Evolutionary conservation across 2,113 vertebrate genomes (phyloP).

Genomic region (Melanerpes aurifrons): DNA sequence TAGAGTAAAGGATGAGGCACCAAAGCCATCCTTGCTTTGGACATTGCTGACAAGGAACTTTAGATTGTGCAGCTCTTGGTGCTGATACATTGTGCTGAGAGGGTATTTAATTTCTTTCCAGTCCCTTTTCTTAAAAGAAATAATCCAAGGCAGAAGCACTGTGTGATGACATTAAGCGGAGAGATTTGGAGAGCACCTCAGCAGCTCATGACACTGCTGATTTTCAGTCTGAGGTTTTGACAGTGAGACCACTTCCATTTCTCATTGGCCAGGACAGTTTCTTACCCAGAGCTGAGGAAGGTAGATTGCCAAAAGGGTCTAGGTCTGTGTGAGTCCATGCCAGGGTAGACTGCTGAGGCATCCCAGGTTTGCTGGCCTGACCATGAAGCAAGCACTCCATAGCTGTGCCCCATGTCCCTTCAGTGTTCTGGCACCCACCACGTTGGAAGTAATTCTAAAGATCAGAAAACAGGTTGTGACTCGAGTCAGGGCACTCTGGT

Average conservation of each 20-base stretch:
- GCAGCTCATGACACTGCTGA: background rate
- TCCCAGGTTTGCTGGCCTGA: background rate
- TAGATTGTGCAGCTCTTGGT: background rate
- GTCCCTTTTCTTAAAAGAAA: background rate
- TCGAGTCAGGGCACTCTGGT: background rate
- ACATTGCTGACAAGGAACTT: background rate
- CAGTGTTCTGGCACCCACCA: background rate
- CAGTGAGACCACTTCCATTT: background rate
- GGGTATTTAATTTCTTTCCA: background rate
- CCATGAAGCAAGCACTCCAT: background rate
- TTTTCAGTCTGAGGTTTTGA: background rate
- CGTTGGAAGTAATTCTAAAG: background rate
- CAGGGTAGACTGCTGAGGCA: no score
- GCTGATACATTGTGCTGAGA: background rate
- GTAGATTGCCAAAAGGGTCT: background rate
- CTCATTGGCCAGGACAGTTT: background rate
- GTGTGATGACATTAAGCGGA: background rate
- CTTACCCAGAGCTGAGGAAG: background rate
- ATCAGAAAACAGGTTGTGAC: background rate
- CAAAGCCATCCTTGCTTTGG: background rate
- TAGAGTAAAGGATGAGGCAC: background rate
- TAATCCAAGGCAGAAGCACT: background rate
- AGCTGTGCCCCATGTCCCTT: background rate
- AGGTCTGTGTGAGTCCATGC: no score
- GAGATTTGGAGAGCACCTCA: background rate